phyloP scores from a whole-genome alignment of 2,888 invertebrate genomes.

The Syritta pipiens region DNA sequence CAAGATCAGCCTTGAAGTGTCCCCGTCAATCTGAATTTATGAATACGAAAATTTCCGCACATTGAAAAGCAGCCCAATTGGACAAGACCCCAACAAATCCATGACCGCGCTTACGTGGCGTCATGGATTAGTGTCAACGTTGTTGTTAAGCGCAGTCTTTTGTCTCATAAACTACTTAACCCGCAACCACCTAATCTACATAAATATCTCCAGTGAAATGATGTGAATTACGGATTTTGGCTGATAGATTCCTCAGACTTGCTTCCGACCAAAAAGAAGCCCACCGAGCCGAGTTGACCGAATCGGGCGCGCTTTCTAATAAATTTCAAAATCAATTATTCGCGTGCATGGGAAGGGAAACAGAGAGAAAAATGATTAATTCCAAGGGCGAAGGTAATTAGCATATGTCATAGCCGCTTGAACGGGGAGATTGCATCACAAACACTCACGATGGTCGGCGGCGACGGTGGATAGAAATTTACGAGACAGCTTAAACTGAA shows the following conservation, averaged over 20 bases:
- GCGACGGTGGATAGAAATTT: background rate
- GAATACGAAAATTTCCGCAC: too few relatives aligned
- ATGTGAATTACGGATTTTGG: conserved; percentile 16
- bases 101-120: too few relatives aligned
- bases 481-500: too few relatives aligned
- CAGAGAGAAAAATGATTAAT: conserved; percentile 32
- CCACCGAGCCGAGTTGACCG: conserved; percentile 2
- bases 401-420: conserved; percentile 32
- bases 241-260: background rate
- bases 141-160: background rate
- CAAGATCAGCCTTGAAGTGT: too few relatives aligned
- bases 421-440: conserved; percentile 43
- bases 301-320: conserved; percentile 38
- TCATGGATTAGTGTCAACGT: too few relatives aligned
- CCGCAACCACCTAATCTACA: conserved; percentile 15
- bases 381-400: conserved; percentile 55
- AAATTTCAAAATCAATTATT: conserved; percentile 44
- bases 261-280: background rate
- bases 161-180: conserved; percentile 30
- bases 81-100: too few relatives aligned
- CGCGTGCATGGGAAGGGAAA: conserved; percentile 30
- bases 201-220: conserved; percentile 44
- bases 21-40: too few relatives aligned
- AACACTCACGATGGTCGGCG: conserved; percentile 9
- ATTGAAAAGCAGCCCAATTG: too few relatives aligned